Conservation (phyloP, 2,113 vertebrate species). For the Neotoma lepida region DNA sequence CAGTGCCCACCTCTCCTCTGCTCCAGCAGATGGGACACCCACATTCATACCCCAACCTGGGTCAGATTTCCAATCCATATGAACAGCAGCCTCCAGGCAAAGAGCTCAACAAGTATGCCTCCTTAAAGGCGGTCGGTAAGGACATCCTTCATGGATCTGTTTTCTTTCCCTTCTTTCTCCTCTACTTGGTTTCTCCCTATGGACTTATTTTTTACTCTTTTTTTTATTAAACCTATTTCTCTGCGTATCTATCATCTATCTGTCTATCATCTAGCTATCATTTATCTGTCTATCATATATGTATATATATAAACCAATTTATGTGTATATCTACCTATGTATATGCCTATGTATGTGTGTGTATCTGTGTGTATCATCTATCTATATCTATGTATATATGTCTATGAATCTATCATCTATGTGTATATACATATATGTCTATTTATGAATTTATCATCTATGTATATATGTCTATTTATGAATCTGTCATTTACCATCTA, state of each 20-base stretch:
- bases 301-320: background rate
- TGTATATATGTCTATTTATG: too few species aligned
- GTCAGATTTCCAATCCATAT: conserved; percentile 95
- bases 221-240: background rate
- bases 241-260: background rate
- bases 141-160: background rate
- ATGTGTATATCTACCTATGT: background rate
- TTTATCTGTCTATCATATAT: background rate
- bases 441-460: too few species aligned
- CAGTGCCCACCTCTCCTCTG: conserved; percentile 89
- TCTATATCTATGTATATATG: background rate
- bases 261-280: background rate
- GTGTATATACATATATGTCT: too few species aligned
- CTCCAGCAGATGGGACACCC: conserved; percentile 93
- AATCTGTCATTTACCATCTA: too few species aligned
- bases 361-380: background rate
- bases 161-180: too few species aligned
- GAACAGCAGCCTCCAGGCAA: conserved; percentile 95
- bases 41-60: conserved; percentile 93
- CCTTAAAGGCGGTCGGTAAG: conserved; percentile 98
- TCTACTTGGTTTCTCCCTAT: too few species aligned
- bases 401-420: background rate
- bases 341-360: background rate
- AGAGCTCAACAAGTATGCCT: conserved; percentile 97
- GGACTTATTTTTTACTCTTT: background rate